Conservation (phyloP, 1,140 invertebrate genomes). For the Neodiprion virginianus region DNA sequence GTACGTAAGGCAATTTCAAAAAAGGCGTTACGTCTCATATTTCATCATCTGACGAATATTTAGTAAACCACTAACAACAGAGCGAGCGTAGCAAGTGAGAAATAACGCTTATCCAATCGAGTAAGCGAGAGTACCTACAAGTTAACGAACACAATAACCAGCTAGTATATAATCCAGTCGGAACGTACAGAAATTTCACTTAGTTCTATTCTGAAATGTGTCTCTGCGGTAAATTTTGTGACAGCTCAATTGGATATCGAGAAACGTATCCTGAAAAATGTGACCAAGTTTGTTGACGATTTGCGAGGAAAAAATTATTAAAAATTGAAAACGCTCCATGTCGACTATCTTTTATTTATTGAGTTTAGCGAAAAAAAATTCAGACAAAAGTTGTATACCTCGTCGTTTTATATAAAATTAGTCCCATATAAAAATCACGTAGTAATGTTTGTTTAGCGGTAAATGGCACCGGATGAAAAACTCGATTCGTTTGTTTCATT, state of each 20-base stretch:
- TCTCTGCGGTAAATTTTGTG: neutral
- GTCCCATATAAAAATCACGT: neutral
- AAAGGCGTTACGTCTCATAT: too few species aligned
- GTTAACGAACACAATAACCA: too few species aligned
- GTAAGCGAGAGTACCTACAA: too few species aligned
- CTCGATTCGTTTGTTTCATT: neutral
- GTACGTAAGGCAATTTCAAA: too few species aligned
- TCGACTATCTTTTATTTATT: neutral
- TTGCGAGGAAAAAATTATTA: neutral
- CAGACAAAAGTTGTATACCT: neutral
- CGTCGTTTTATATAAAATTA: neutral
- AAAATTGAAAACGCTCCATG: neutral
- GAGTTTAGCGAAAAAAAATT: neutral
- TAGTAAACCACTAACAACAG: too few species aligned
- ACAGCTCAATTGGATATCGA: neutral
- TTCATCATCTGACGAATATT: too few species aligned
- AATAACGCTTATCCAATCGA: too few species aligned
- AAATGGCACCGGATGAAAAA: too few species aligned
- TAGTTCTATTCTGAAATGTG: neutral
- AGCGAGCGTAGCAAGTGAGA: too few species aligned
- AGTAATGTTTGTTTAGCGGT: too few species aligned
- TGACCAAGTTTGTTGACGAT: neutral
- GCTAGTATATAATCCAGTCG: neutral
- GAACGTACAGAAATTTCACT: neutral
- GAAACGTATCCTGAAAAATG: too few species aligned